These are phyloP conservation scores for Cyprinodon diabolis DNA, from an alignment of 2,797 vertebrate genomes.

Conservation along the genomic window DNA sequence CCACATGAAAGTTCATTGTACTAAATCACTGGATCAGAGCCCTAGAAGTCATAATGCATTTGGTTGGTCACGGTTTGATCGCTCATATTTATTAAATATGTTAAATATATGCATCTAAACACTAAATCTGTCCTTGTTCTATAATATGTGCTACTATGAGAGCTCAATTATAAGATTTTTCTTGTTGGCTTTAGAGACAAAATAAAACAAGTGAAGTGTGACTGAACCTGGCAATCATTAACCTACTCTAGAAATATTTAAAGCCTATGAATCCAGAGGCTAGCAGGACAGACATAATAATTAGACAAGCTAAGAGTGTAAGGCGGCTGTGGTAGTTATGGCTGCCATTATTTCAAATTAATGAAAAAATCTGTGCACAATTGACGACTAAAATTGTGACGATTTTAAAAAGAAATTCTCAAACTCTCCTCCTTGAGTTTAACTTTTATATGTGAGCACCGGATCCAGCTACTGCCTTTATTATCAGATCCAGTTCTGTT, in stretches of 20 bases:
- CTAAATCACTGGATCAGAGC: neutral
- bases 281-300: constrained; percentile 37
- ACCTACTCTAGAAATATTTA: constrained; percentile 16
- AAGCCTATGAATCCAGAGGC: constrained; percentile 3
- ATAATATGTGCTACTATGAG: neutral
- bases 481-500: no score
- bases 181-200: neutral
- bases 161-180: neutral
- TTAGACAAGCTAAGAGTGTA: constrained; percentile 33
- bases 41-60: neutral
- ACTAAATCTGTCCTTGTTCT: neutral
- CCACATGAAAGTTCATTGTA: neutral
- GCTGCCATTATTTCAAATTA: neutral
- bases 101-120: neutral
- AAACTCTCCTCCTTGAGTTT: no score
- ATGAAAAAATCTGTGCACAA: no score
- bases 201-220: no score
- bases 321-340: neutral
- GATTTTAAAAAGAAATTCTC: no score
- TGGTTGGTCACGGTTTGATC: neutral
- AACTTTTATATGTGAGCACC: no score
- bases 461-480: no score
- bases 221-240: constrained; percentile 32
- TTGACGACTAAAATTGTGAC: no score
- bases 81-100: neutral